Evolutionary conservation across 2,797 vertebrate species (phyloP).

Genomic region (Sparidentex hasta): DNA sequence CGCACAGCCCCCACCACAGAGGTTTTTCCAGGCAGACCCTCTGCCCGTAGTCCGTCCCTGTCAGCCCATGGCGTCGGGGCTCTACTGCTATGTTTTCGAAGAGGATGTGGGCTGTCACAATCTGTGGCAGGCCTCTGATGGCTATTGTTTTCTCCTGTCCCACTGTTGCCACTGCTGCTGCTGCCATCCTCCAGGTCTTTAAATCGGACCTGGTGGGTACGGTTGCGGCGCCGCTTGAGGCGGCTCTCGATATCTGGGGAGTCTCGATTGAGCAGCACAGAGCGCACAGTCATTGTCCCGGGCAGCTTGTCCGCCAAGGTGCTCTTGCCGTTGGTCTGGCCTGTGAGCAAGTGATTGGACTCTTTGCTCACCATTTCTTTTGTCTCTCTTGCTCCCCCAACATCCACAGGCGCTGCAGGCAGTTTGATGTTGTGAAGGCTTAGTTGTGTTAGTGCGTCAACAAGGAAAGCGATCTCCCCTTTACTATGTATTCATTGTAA

Average conservation of each 20-base stretch:
- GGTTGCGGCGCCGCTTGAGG: constrained; percentile 87
- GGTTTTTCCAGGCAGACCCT: constrained; percentile 76
- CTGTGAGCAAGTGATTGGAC: constrained; percentile 81
- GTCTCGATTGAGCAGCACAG: constrained; percentile 90
- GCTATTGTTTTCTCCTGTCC: constrained; percentile 74
- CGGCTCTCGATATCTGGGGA: constrained; percentile 88
- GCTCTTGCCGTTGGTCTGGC: constrained; percentile 81
- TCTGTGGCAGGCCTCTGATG: constrained; percentile 72
- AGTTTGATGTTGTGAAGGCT: constrained; percentile 65
- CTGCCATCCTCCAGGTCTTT: constrained; percentile 89
- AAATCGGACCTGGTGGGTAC: constrained; percentile 91
- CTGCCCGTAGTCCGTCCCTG: constrained; percentile 61
- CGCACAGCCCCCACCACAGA: constrained; percentile 86
- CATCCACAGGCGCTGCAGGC: constrained; percentile 77
- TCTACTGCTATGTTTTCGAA: constrained; percentile 73
- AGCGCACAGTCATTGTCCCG: constrained; percentile 87
- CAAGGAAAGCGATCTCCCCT: constrained; percentile 51
- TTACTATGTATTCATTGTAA: constrained; percentile 49
- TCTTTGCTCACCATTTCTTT: constrained; percentile 90
- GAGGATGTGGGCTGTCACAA: constrained; percentile 80
- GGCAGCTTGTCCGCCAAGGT: constrained; percentile 86
- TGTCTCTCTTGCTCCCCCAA: constrained; percentile 65
- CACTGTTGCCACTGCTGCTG: constrained; percentile 80
- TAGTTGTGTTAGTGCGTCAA: constrained; percentile 64
- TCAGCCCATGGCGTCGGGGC: constrained; percentile 70